Evolutionary conservation across 1,140 invertebrate genomes (phyloP).

Genomic region (Drosophila ambigua): DNA sequence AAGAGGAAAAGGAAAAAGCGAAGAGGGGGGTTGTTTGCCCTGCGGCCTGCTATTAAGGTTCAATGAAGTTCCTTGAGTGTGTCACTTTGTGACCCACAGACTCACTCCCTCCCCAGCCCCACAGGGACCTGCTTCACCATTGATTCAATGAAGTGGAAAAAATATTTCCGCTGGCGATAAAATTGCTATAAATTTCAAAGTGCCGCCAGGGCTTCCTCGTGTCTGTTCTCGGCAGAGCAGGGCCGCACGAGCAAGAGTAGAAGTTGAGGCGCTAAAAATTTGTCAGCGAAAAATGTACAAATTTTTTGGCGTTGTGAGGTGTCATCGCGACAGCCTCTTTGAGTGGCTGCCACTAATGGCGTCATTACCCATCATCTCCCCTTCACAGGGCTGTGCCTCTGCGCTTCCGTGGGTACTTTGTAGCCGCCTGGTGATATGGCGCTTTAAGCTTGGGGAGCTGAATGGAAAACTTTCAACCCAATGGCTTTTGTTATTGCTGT

Average conservation of each 20-base stretch:
- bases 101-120: neutral
- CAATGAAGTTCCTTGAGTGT: conserved; percentile 71
- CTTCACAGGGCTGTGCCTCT: neutral
- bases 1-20: conserved; percentile 26
- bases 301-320: conserved; percentile 49
- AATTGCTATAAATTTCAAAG: conserved; percentile 77
- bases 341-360: conserved; percentile 78
- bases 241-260: neutral
- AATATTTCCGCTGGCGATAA: conserved; percentile 75
- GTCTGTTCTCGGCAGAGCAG: conserved; percentile 26
- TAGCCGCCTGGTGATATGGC: conserved; percentile 24
- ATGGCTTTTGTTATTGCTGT: conserved; percentile 65
- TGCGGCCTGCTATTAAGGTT: conserved; percentile 71
- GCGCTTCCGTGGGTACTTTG: conserved; percentile 14
- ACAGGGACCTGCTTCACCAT: conserved; percentile 13
- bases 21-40: conserved; percentile 51
- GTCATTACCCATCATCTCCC: conserved; percentile 65
- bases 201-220: conserved; percentile 48
- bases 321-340: conserved; percentile 49
- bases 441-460: conserved; percentile 60
- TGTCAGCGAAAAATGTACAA: conserved; percentile 21
- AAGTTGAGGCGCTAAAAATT: conserved; percentile 56
- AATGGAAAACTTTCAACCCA: conserved; percentile 67
- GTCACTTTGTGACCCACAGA: conserved; percentile 55
- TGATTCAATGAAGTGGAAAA: conserved; percentile 75